Evolutionary conservation across 2,797 vertebrate species (phyloP), one percentile per base, ranked within the genome.

Genomic region (Odontamblyopus lacepedii): DNA sequence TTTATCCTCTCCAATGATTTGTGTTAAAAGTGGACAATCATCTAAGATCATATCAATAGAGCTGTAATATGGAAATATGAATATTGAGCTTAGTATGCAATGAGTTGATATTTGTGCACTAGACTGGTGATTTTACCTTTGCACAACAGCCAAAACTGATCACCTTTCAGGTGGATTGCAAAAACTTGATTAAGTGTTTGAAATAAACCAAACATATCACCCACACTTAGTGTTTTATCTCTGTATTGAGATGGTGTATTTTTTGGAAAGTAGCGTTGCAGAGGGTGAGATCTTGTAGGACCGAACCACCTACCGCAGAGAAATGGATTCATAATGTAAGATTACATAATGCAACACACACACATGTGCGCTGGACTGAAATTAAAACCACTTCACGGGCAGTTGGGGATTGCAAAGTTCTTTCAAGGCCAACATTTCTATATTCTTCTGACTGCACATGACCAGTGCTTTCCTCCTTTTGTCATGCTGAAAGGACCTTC

Each of bases 281-380:
- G 75, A 83, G 70, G 80, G 76, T 79, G 74, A 84, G 72, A 69
- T 74, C 70, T 75, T 70, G 87, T 87, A 77, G 86, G 87, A 79
- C 82, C 77, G 82, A 80, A 75, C 41, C 41, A 44, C 69, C 83
- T 32, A 82, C 86, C 82, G 74, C 83, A 75, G 81, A 80, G 69
- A 71, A 63, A 30, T 65, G 56, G 41, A 66, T 55, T 69, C 71
- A 61, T n/a, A 59, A 44, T 48, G 65, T 71, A 74, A 80, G 51
- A 48, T 53, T 69, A 59, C 70, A 66, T 63, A 70, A 74, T 23
- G 32, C 51, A 64, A 77, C 60, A 19, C 13, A 15, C 12, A 59
- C 4, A 27, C 3, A 15, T 9, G 7, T 1, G 11, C 2, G 23
- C 56, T 60, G 62, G 44, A 57, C 16, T 51, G 50, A 50, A 50